phyloP scores from a whole-genome alignment of 2,113 vertebrate species.

The Halichoeres trimaculatus region DNA sequence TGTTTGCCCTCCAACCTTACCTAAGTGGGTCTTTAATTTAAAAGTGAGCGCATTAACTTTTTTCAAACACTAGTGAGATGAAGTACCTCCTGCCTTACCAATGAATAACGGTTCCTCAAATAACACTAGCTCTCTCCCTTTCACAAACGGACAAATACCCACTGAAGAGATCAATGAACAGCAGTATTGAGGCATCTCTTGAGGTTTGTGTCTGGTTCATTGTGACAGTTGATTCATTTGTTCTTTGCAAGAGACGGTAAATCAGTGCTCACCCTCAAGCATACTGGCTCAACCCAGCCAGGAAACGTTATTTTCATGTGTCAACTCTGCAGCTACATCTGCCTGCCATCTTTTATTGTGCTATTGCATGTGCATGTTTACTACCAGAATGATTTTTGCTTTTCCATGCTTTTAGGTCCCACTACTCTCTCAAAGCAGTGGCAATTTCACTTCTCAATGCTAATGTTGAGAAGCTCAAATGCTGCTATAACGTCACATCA shows the following conservation, averaged over 20 bases:
- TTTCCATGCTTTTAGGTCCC: slow-evolving; percentile 22
- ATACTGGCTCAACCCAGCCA: slow-evolving; percentile 52
- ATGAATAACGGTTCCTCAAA: slow-evolving; percentile 75
- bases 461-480: too few relatives aligned
- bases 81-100: slow-evolving; percentile 73
- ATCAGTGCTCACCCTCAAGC: slow-evolving; percentile 74
- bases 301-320: slow-evolving; percentile 65
- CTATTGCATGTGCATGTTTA: slow-evolving; percentile 41
- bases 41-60: slow-evolving; percentile 79
- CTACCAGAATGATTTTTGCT: slow-evolving; percentile 9
- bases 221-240: slow-evolving; percentile 81
- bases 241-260: slow-evolving; percentile 72
- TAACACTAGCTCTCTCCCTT: slow-evolving; percentile 37
- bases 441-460: too few relatives aligned
- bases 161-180: slow-evolving; percentile 74
- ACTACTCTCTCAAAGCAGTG: too few relatives aligned
- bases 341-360: slow-evolving; percentile 25
- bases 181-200: slow-evolving; percentile 79
- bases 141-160: not conserved
- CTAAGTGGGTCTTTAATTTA: slow-evolving; percentile 83
- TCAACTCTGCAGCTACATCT: slow-evolving; percentile 37
- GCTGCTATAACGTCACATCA: too few relatives aligned
- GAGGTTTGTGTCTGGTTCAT: slow-evolving; percentile 78
- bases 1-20: slow-evolving; percentile 69
- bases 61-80: slow-evolving; percentile 71